Percentiles rank a stretch among this genome's conserved stretches.
Evolutionary conservation across 2,888 invertebrate genomes (phyloP).

Genomic region (Uropetala carovei): DNA sequence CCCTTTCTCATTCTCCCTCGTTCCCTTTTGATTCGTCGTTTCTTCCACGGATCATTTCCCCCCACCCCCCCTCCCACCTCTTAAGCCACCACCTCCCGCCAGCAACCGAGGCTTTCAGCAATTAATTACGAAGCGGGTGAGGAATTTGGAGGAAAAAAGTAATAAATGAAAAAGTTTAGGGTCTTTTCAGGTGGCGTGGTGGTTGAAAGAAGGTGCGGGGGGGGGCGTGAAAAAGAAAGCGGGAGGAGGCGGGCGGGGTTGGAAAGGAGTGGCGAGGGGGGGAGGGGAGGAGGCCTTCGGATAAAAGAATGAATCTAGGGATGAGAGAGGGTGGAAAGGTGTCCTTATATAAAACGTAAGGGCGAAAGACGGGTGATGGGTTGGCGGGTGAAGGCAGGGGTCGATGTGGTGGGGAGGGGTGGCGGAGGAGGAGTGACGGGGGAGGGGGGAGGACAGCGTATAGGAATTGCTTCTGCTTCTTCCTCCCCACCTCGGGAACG

Average conservation of each 20-base stretch:
- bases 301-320: constrained; percentile 23
- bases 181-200: not conserved
- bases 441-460: not conserved
- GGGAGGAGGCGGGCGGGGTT: not conserved
- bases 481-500: not conserved
- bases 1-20: not conserved
- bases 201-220: constrained; percentile 5
- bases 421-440: not conserved
- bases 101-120: constrained; percentile 42
- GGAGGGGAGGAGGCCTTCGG: not conserved
- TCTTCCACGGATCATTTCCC: not conserved
- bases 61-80: not conserved
- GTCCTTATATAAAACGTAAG: not conserved
- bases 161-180: constrained; percentile 55
- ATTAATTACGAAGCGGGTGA: constrained; percentile 63
- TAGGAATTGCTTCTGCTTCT: constrained; percentile 20
- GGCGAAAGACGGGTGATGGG: not conserved
- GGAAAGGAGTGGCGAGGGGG: not conserved
- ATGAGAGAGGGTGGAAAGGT: not conserved
- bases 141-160: constrained; percentile 52
- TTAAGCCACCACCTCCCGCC: constrained; percentile 50
- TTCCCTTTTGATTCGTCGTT: constrained; percentile 52
- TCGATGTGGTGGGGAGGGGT: not conserved
- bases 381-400: not conserved
- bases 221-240: constrained; percentile 6